A percentile compares a stretch with the other conserved stretches of the same genome.
Conservation (phyloP, 2,888 invertebrate genomes). For the Pecten maximus region DNA sequence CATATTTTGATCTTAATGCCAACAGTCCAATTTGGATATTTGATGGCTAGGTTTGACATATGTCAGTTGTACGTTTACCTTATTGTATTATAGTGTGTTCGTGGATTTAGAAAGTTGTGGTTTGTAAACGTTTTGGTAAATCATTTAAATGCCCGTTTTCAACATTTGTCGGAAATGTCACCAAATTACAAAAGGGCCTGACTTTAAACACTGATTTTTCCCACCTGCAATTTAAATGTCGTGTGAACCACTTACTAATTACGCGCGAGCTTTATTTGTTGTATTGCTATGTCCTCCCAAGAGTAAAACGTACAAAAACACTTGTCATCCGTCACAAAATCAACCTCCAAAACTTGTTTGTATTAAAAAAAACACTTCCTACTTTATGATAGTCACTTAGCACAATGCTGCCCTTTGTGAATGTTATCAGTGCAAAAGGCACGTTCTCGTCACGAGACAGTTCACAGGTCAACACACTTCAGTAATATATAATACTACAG, state of each 20-base stretch:
- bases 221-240: constrained; percentile 22
- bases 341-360: constrained; percentile 22
- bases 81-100: background rate
- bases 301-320: background rate
- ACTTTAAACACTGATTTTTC: background rate
- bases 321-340: constrained; percentile 13
- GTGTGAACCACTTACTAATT: background rate
- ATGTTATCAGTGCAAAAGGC: constrained; percentile 51
- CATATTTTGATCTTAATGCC: too few species aligned
- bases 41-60: background rate
- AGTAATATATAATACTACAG: constrained; percentile 41
- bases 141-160: background rate
- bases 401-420: constrained; percentile 36
- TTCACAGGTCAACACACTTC: constrained; percentile 55
- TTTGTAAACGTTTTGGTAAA: background rate
- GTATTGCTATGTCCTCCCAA: background rate
- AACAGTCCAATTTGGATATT: too few species aligned
- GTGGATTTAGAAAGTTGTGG: background rate
- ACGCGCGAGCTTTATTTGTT: background rate
- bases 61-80: background rate
- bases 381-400: constrained; percentile 20
- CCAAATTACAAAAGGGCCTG: background rate
- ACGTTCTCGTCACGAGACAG: constrained; percentile 66
- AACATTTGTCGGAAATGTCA: constrained; percentile 14
- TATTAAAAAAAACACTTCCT: constrained; percentile 22